phyloP scores from a whole-genome alignment of 1,140 invertebrate species.

The Cydia pomonella region DNA sequence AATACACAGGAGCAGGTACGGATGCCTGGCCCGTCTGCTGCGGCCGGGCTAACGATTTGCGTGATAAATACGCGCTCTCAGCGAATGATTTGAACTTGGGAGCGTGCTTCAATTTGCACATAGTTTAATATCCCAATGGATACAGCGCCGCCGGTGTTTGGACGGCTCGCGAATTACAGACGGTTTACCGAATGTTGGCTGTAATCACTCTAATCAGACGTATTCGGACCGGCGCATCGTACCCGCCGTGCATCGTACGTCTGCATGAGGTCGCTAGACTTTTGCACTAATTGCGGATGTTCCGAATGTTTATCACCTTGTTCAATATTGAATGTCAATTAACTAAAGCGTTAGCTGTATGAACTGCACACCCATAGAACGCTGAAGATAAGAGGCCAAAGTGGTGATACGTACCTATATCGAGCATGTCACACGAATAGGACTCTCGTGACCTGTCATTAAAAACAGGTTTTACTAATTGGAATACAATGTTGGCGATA shows the following conservation, averaged over 20 bases:
- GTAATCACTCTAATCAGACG: constrained; percentile 33
- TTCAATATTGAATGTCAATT: constrained; percentile 2
- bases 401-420: no score
- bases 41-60: constrained; percentile 24
- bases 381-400: no score
- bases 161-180: constrained; percentile 29
- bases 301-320: constrained; percentile 9
- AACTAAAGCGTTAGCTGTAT: neutral
- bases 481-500: no score
- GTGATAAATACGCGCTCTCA: constrained; percentile 31
- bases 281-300: constrained; percentile 17
- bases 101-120: constrained; percentile 32
- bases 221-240: constrained; percentile 8
- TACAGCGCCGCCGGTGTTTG: constrained; percentile 25
- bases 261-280: neutral
- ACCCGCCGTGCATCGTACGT: neutral
- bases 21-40: constrained; percentile 6
- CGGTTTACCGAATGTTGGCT: constrained; percentile 30
- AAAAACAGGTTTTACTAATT: no score
- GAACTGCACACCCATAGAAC: neutral
- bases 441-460: no score
- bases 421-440: no score
- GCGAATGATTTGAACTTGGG: constrained; percentile 29
- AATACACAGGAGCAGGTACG: neutral
- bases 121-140: constrained; percentile 33